phyloP scores from a whole-genome alignment of 2,888 invertebrate genomes.

The Pyrrhia umbra region DNA sequence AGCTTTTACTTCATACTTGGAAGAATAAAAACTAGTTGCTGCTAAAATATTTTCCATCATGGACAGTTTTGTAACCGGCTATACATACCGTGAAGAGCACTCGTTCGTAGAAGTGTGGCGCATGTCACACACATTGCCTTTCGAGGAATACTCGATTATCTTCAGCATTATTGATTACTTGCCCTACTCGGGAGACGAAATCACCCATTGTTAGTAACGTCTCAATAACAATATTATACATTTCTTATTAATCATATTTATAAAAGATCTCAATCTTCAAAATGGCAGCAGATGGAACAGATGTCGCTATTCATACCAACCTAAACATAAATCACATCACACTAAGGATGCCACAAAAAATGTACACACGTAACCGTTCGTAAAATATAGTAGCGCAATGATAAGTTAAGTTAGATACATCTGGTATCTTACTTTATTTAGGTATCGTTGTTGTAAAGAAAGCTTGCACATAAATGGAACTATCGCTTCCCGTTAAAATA shows the following conservation, averaged over 20 bases:
- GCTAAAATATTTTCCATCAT: neutral
- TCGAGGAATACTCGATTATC: slow-evolving; percentile 81
- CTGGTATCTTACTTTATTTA: too few species aligned
- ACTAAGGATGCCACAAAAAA: slow-evolving; percentile 2
- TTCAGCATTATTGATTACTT: slow-evolving; percentile 74
- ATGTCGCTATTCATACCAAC: slow-evolving; percentile 9
- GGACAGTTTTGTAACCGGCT: slow-evolving; percentile 55
- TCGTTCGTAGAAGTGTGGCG: slow-evolving; percentile 78
- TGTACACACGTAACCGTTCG: slow-evolving; percentile 16
- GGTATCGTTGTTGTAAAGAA: neutral
- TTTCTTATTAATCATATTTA: slow-evolving; percentile 26
- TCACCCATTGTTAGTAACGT: slow-evolving; percentile 66
- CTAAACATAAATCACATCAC: slow-evolving; percentile 33
- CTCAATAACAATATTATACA: slow-evolving; percentile 43
- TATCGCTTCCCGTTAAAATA: neutral
- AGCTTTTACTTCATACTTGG: too few species aligned
- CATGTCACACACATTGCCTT: slow-evolving; percentile 81
- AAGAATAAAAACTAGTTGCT: neutral
- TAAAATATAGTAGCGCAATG: neutral
- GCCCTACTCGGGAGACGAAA: slow-evolving; percentile 65
- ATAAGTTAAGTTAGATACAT: neutral
- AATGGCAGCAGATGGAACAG: slow-evolving; percentile 30
- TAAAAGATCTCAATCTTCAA: slow-evolving; percentile 11
- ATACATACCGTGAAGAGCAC: slow-evolving; percentile 71
- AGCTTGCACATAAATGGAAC: neutral